Evolutionary conservation across 2,797 vertebrate genomes (phyloP).

Genomic region (Esox lucius): DNA sequence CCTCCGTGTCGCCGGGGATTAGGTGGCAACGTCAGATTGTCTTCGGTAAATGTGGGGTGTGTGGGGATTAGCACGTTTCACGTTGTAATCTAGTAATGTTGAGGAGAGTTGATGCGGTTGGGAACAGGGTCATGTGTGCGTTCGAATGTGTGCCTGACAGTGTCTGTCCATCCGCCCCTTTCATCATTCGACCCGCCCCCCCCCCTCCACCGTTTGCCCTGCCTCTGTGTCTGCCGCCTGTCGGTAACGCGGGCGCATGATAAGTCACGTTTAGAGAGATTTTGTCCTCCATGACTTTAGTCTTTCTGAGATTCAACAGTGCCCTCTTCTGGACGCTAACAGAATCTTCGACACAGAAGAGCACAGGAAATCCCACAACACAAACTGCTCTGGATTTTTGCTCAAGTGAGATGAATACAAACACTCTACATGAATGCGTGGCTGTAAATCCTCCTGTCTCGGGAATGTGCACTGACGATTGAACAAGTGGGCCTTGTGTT

Average conservation of each 20-base stretch:
- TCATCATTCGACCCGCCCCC: too few relatives aligned
- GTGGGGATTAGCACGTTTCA: too few relatives aligned
- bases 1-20: not conserved
- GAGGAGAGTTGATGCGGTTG: too few relatives aligned
- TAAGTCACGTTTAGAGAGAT: not conserved
- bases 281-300: not conserved
- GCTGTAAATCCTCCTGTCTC: not conserved
- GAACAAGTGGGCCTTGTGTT: not conserved
- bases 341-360: not conserved
- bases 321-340: conserved; percentile 2
- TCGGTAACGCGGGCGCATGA: conserved; percentile 9
- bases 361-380: not conserved
- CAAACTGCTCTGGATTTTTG: not conserved
- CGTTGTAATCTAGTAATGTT: too few relatives aligned
- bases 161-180: too few relatives aligned
- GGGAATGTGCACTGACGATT: not conserved
- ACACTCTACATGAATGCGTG: not conserved
- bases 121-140: too few relatives aligned
- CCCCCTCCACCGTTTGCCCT: too few relatives aligned
- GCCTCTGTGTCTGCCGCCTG: too few relatives aligned
- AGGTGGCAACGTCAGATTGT: not conserved
- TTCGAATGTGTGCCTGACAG: too few relatives aligned
- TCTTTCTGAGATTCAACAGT: conserved; percentile 2
- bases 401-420: not conserved
- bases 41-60: too few relatives aligned